Evolutionary conservation across 2,113 vertebrate genomes (phyloP), one percentile per base, ranked within the genome.

Genomic region (Nothobranchius kuhntae): DNA sequence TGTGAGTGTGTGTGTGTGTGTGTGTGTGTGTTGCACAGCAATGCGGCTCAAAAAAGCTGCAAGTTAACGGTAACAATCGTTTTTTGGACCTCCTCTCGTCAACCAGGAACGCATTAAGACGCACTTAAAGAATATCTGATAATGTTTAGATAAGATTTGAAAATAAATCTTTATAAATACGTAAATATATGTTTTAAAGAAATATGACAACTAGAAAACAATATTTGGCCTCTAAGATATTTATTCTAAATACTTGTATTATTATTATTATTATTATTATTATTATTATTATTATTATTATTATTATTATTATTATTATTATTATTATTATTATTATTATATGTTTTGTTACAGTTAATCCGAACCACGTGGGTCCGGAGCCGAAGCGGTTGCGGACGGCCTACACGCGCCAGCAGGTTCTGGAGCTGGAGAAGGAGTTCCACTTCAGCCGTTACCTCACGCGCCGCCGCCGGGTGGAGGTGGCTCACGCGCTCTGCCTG

Each of bases 401-500:
- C 8, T 91, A 91, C 86, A 90, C 89, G 65, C 87, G 89, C 10
- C 88, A 88, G 86, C 89, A 91, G 78, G 87, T 90, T 0, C 78
- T 91, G 46, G 90, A 91, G 83, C 87, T 90, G n/a, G 88, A 91
- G 83, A 91, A 91, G 72, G 90, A 91, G 73, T 91, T 91, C 71
- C 90, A 91, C 69, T 91, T 91, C 71, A 90, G 87, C 77, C 86
- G 88, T 7, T 91, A 91, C 71, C 87, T 91, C 21, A 91, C 90
- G 70, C 88, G 90, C 72, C 89, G 88, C 66, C 86, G 89, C 53
- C 80, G 89, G 0, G 81, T 91, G 0, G 89, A 91, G 80, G 89
- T 90, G 54, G 88, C 87, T 0, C 88, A 90, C 80, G 1, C 72
- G 42, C 88, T 91, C 17, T 85, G 83, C 7, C 65, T 91, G 55